phyloP scores from a whole-genome alignment of 2,888 invertebrate species.

The Rugalucina vietnamica region DNA sequence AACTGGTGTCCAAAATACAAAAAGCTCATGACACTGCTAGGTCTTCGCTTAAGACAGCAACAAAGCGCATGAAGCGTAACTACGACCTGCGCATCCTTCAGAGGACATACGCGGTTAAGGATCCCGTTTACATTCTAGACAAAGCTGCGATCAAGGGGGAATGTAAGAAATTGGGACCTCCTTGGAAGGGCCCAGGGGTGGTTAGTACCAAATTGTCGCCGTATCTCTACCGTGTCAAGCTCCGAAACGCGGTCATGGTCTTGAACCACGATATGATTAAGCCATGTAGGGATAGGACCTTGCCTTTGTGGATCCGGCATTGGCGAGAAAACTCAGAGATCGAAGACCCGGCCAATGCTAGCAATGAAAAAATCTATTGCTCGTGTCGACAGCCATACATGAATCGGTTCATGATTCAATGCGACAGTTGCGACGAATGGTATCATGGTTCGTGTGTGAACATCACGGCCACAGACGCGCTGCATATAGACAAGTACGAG shows the following conservation, averaged over 20 bases:
- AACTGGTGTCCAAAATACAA: neutral
- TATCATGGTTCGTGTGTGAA: neutral
- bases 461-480: neutral
- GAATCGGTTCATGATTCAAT: neutral
- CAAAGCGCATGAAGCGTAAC: constrained; percentile 22
- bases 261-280: constrained; percentile 33
- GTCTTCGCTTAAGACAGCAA: neutral
- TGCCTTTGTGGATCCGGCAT: constrained; percentile 19
- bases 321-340: neutral
- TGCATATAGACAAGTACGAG: neutral
- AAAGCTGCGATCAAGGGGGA: constrained; percentile 23
- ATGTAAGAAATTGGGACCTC: constrained; percentile 29
- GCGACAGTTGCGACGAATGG: neutral
- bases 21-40: constrained; percentile 24
- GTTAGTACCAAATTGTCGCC: constrained; percentile 29
- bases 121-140: constrained; percentile 24
- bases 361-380: neutral
- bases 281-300: constrained; percentile 15
- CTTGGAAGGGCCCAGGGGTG: constrained; percentile 47
- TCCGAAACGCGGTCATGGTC: constrained; percentile 30
- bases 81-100: constrained; percentile 25
- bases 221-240: constrained; percentile 24
- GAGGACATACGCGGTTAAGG: constrained; percentile 9
- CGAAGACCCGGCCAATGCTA: neutral
- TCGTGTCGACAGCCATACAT: neutral